Evolutionary conservation across 2,113 vertebrate genomes (phyloP), one percentile per base, ranked within the genome.

Genomic region (Bombycilla garrulus): DNA sequence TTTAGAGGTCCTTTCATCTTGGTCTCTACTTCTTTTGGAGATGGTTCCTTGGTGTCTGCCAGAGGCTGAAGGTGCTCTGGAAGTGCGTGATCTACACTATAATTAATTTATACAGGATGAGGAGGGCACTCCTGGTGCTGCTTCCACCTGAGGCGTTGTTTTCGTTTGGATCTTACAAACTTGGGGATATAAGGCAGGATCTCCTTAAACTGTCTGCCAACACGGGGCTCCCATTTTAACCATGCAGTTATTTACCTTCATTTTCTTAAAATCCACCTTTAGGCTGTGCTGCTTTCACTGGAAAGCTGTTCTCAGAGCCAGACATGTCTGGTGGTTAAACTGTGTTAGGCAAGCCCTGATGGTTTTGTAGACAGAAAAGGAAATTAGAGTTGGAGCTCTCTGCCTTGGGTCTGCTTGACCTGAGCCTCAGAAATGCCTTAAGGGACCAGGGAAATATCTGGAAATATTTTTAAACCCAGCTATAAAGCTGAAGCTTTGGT

Each of bases 361-460:
- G 31, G 19, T 56, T 90, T 47, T 64, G 20, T 33, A 77, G 67
- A 45, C 60, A 69, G 60, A 28, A 86, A 64, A 81, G 56, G 47
- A 88, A 83, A 92, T 84, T 40, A 57, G 47, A 66, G 12, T 16
- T 80, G 51, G 47, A 88, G 22, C 36, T 93, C 13, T 0, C n/a
- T 78, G 67, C 90, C 57, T 71, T 48, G 82, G 82, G 76, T 96
- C 88, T 83, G 9, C 76, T 94, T 90, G 88, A 90, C 64, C 90
- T 54, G 42, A 88, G 67, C 74, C 47, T 86, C 80, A 56, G 56
- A 60, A 81, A 64, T 78, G 35, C 50, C 58, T 86, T 71, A 50
- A 73, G 51, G 53, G 88, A 83, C 53, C 72, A 53, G 10, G 61
- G 62, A 91, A 87, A 45, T 61, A 54, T 26, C 73, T 92, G 70